phyloP scores from a whole-genome alignment of 1,140 invertebrate genomes.

The Adelges cooleyi region DNA sequence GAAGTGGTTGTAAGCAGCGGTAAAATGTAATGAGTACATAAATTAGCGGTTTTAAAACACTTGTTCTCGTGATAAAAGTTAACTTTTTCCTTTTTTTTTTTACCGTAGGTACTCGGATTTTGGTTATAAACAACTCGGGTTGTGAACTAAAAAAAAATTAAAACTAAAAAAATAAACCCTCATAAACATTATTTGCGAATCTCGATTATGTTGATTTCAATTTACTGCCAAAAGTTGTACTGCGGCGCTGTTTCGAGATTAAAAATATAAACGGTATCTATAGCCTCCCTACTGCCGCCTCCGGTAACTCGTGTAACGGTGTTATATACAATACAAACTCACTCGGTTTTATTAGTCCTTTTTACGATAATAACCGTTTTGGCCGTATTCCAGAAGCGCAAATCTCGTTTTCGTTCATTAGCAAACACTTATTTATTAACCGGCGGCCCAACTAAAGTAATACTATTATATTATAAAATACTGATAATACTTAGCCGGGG shows the following conservation, averaged over 20 bases:
- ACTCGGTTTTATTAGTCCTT: conserved; percentile 9
- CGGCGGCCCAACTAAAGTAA: no score
- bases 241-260: conserved; percentile 3
- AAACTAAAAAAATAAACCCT: no score
- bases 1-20: no score
- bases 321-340: not conserved
- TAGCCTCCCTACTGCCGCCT: not conserved
- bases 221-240: not conserved
- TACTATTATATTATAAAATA: no score
- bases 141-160: no score
- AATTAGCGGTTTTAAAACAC: no score
- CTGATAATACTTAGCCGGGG: no score
- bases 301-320: not conserved
- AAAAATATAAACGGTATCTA: conserved; percentile 18
- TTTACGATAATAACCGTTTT: not conserved
- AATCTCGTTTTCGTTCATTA: conserved; percentile 1
- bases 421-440: conserved; percentile 8
- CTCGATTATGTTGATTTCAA: conserved; percentile 19
- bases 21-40: no score
- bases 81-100: no score
- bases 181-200: conserved; percentile 1
- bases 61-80: no score
- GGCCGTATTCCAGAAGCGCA: not conserved
- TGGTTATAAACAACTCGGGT: no score
- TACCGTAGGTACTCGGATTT: no score